Percentiles rank a stretch among this genome's conserved stretches.
These are phyloP conservation scores for Ranitomeya imitator DNA, from an alignment of 2,113 vertebrate species.

Conservation along the genomic window DNA sequence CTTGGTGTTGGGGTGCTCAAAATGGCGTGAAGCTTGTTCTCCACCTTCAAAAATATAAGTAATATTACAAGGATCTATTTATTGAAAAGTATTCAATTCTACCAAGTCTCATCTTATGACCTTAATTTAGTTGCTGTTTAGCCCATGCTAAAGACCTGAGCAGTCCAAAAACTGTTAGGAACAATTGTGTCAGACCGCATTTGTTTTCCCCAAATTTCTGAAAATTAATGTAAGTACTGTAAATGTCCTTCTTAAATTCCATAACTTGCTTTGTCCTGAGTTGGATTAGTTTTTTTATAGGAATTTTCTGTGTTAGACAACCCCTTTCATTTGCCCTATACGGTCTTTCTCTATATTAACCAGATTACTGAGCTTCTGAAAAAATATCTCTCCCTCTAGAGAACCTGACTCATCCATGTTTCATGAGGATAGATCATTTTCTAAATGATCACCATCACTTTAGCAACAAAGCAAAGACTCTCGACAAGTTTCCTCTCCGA, in stretches of 20 bases:
- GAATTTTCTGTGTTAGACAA: not conserved
- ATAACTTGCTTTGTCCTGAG: not conserved
- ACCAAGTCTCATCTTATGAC: no score
- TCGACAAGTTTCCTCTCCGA: no score
- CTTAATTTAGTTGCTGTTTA: not conserved
- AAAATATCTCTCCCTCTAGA: not conserved
- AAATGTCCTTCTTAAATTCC: no score
- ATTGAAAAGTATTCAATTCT: no score
- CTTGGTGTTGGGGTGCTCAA: not conserved
- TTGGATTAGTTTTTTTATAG: not conserved
- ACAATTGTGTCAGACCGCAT: no score
- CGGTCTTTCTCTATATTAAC: not conserved
- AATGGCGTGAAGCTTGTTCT: not conserved
- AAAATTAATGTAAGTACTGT: no score
- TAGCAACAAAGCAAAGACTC: not conserved
- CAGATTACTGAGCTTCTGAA: not conserved
- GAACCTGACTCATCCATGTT: not conserved
- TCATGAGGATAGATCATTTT: not conserved
- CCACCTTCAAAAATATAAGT: not conserved
- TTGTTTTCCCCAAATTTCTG: no score
- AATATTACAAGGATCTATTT: no score
- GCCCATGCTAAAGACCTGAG: no score
- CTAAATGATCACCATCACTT: not conserved
- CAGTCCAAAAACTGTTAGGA: no score
- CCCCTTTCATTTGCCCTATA: not conserved